A percentile compares a stretch with the other conserved stretches of the same genome.
These are phyloP conservation scores for Coleophora deauratella DNA, from an alignment of 2,888 invertebrate genomes.

Conservation along the genomic window DNA sequence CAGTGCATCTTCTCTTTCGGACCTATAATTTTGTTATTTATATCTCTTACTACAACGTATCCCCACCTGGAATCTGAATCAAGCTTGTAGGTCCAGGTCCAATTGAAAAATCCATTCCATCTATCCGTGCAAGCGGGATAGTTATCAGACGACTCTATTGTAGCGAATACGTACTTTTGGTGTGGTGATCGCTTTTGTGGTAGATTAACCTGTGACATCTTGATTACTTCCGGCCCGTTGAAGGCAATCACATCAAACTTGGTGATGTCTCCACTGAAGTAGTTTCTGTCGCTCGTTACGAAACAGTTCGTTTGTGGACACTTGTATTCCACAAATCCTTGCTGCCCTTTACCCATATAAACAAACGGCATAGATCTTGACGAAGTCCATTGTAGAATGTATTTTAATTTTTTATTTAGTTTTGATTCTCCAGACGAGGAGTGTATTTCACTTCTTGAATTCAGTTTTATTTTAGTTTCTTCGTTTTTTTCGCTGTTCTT, in stretches of 20 bases:
- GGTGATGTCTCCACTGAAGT: conserved; percentile 25
- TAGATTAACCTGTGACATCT: conserved; percentile 33
- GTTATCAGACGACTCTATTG: conserved; percentile 39
- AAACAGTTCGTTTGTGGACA: conserved; percentile 45
- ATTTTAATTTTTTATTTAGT: conserved; percentile 16
- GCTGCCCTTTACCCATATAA: conserved; percentile 24
- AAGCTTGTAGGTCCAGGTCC: conserved; percentile 48
- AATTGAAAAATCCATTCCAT: conserved; percentile 42
- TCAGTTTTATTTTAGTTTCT: too few relatives aligned
- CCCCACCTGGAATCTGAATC: conserved; percentile 41
- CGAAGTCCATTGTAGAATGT: conserved; percentile 32
- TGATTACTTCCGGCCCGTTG: conserved; percentile 33
- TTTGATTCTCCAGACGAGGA: neutral
- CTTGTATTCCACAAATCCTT: conserved; percentile 23
- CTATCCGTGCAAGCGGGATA: conserved; percentile 29
- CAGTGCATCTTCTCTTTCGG: conserved; percentile 36
- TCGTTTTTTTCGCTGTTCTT: too few relatives aligned
- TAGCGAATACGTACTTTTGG: conserved; percentile 45
- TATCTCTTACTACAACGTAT: conserved; percentile 34
- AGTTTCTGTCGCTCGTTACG: conserved; percentile 32
- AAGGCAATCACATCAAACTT: conserved; percentile 47
- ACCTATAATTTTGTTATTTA: conserved; percentile 25
- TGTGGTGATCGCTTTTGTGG: conserved; percentile 26
- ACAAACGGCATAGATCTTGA: conserved; percentile 23
- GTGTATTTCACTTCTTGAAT: too few relatives aligned